phyloP scores from a whole-genome alignment of 2,113 vertebrate species.

The Epinephelus lanceolatus region DNA sequence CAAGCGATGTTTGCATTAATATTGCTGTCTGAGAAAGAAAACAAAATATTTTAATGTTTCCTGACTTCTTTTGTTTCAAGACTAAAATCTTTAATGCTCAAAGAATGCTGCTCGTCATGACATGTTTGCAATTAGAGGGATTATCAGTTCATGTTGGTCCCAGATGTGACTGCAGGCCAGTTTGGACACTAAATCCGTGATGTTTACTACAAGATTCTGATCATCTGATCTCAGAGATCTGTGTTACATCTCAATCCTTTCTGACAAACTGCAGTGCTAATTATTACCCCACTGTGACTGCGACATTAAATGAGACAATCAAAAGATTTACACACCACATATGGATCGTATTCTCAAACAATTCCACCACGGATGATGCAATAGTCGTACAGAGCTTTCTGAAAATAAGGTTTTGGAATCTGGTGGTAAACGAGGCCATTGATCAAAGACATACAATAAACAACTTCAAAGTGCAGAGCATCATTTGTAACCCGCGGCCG shows the following conservation, averaged over 20 bases:
- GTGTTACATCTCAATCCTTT: conserved; percentile 29
- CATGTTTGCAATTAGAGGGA: conserved; percentile 39
- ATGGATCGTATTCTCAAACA: conserved; percentile 30
- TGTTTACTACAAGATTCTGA: conserved; percentile 1
- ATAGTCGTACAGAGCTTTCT: background rate
- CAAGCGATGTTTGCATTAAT: background rate
- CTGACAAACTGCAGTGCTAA: conserved; percentile 5
- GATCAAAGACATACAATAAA: conserved; percentile 57
- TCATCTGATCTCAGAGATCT: conserved; percentile 12
- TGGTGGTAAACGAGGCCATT: background rate
- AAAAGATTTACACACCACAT: conserved; percentile 24
- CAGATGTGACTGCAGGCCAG: conserved; percentile 40
- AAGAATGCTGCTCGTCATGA: conserved; percentile 19
- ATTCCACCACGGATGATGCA: conserved; percentile 3
- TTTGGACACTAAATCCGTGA: background rate
- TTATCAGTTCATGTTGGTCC: conserved; percentile 21
- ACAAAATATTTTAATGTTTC: background rate
- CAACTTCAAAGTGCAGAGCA: conserved; percentile 43
- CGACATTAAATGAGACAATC: background rate
- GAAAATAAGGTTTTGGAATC: conserved; percentile 51
- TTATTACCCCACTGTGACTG: background rate
- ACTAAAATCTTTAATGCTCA: background rate
- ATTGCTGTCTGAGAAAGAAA: background rate
- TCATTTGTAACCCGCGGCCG: conserved; percentile 26
- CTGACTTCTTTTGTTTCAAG: background rate